Evolutionary conservation across 1,140 invertebrate genomes (phyloP), one percentile per base, ranked within the genome.

Genomic region (Aethina tumida): DNA sequence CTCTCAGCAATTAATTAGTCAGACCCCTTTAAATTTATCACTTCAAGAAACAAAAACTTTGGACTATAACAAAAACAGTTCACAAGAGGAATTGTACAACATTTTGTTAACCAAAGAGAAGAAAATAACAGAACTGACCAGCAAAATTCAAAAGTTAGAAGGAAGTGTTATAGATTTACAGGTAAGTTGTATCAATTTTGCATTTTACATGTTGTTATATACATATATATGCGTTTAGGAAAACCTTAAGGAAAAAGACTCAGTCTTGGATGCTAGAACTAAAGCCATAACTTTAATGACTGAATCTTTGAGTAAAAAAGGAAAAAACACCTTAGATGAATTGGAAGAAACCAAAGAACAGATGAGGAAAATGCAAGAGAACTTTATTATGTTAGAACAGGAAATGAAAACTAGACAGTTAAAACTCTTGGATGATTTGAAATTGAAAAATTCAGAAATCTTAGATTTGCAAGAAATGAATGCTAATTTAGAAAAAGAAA

Each of bases 211-310:
- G 14, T 5, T 28, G 5, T 28, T 28, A 28, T 28, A 9, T 17
- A 68, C 6, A 70, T 65, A 43, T 68, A 82, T 30, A 52, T 81
- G 20, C 79, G 81, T 62, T 65, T 83, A 79, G 65, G 85, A 89
- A 62, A 81, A 78, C 62, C 67, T 88, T 12, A 79, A 78, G 53
- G 86, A 90, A 55, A 90, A 90, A 60, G 84, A 89, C 59, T 78
- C 80, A 52, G 81, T 92, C 26, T 86, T 90, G 53, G 75, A 84
- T 60, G 79, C 86, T 7, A 74, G 85, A 60, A 88, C 82, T 45
- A 77, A 79, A 64, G 85, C 86, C 12, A 75, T 82, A 20, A 74
- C 78, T n/a, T 63, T 85, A 35, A 77, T 84, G 70, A 77, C 80
- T 4, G 81, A 80, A 45, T 79, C 77, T 59, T 64, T 84, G 31